Evolutionary conservation across 2,797 vertebrate species (phyloP), one percentile per base, ranked within the genome.

Genomic region (Delichon dasypus): DNA sequence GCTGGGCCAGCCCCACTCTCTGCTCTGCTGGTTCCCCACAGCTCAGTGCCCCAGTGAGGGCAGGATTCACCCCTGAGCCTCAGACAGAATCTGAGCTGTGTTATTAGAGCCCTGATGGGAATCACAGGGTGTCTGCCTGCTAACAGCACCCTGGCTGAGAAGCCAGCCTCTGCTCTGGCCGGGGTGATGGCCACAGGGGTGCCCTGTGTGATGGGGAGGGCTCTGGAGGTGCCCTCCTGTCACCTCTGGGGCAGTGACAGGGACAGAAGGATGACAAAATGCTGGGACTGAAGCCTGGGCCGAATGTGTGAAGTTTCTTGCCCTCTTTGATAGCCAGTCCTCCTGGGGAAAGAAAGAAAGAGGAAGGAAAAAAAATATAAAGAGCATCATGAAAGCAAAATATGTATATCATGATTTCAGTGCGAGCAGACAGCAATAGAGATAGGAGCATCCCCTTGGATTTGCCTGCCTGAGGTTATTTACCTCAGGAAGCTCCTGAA

Each of bases 401-500:
- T 70, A 51, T 54, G 72, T 70, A 51, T 54, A 67, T 88, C 64
- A 45, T 84, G 90, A 83, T 77, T 95, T 61, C 34, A 54, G 88
- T 30, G 90, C 55, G 84, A 84, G 93, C 65, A 95, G 82, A 78
- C 68, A 12, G 26, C 64, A 8, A 83, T 84, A 3, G 12, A 94
- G 94, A 94, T 42, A 89, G 95, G 79, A 93, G 91, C 89, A 94
- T 82, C 75, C 92, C 85, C 92, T 96, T 88, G 82, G 85, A 70
- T 95, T 93, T 90, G 76, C 77, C 22, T 90, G 91, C 88, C 55
- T 19, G 88, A 94, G 92, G 95, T 97, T 95, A 94, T 96, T 96
- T 95, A 93, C 95, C 92, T 89, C 88, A n/a, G 95, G 90, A 96
- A 89, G 93, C 67, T 88, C 68, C 75, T 94, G 88, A 97, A 95